phyloP scores from a whole-genome alignment of 2,113 vertebrate genomes.

The Caranx ignobilis region DNA sequence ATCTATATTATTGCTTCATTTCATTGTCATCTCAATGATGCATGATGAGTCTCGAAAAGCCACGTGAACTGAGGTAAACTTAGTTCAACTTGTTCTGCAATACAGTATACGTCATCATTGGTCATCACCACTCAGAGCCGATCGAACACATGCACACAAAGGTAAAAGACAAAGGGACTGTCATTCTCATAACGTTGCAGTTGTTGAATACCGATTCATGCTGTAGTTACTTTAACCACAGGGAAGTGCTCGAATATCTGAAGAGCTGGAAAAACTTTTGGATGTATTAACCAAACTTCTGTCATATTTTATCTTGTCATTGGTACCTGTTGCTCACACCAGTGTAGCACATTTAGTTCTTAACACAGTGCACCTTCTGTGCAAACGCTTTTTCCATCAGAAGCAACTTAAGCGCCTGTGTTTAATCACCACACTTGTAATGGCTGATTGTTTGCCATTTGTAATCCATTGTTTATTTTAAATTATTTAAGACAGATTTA shows the following conservation, averaged over 20 bases:
- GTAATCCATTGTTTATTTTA: no score
- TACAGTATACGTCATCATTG: not conserved
- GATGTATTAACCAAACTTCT: conserved; percentile 1
- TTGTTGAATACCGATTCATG: not conserved
- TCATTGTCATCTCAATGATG: not conserved
- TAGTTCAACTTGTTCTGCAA: not conserved
- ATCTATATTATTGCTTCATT: not conserved
- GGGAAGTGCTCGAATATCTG: not conserved
- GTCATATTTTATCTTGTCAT: not conserved
- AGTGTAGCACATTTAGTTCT: not conserved
- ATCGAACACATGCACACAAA: not conserved
- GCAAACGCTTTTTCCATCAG: not conserved
- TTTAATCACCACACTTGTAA: no score
- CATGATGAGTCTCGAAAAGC: not conserved
- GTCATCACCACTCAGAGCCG: not conserved
- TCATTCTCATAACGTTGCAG: not conserved
- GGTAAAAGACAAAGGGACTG: not conserved
- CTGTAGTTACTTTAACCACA: not conserved
- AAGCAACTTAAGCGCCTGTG: not conserved
- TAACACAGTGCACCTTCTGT: not conserved
- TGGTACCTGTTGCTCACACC: not conserved
- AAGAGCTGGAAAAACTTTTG: not conserved
- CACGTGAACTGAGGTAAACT: not conserved
- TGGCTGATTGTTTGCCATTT: no score
- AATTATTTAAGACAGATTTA: no score